Evolutionary conservation across 2,888 invertebrate species (phyloP).

Genomic region (Perizoma affinitatum): DNA sequence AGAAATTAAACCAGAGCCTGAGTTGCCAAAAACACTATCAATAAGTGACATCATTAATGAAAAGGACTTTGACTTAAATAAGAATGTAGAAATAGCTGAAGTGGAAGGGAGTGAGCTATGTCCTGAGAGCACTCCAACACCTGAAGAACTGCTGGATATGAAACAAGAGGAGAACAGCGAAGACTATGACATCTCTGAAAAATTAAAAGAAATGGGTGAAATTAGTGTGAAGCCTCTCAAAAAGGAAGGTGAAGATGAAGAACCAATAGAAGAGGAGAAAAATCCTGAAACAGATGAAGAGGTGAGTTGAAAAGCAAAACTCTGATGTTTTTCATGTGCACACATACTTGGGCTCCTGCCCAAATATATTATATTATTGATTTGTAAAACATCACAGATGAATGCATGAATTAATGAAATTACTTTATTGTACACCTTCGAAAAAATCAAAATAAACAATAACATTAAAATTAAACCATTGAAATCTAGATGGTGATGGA

Average conservation of each 20-base stretch:
- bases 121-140: slow-evolving; percentile 60
- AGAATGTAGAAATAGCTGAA: slow-evolving; percentile 79
- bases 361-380: no score
- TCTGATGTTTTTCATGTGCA: background rate
- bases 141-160: slow-evolving; percentile 70
- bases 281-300: slow-evolving; percentile 75
- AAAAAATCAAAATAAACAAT: no score
- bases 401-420: no score
- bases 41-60: slow-evolving; percentile 80
- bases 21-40: slow-evolving; percentile 72
- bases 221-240: slow-evolving; percentile 75
- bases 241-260: slow-evolving; percentile 59
- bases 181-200: slow-evolving; percentile 85
- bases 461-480: no score
- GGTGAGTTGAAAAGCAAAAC: slow-evolving; percentile 48
- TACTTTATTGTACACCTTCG: no score
- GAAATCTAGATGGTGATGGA: no score
- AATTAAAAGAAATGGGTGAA: slow-evolving; percentile 86
- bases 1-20: slow-evolving; percentile 30
- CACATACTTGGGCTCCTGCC: background rate
- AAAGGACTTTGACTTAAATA: slow-evolving; percentile 73
- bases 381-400: no score
- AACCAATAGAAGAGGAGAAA: slow-evolving; percentile 53
- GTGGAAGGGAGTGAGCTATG: slow-evolving; percentile 75
- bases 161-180: slow-evolving; percentile 73